Evolutionary conservation across 2,888 invertebrate species (phyloP).

Genomic region (Thymelicus lineola): DNA sequence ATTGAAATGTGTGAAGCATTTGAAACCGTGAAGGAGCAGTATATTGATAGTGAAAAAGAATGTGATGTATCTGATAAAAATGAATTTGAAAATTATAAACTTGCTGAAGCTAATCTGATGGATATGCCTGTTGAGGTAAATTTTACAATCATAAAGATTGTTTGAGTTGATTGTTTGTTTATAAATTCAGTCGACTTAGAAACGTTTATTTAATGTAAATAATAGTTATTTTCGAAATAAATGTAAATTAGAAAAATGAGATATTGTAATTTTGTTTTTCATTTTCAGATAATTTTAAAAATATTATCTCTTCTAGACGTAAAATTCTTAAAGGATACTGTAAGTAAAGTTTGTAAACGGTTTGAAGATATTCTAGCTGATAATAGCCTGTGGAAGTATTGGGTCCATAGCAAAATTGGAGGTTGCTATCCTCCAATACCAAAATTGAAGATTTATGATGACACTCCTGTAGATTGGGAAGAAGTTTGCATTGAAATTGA

Average conservation of each 20-base stretch:
- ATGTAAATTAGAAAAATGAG: not conserved
- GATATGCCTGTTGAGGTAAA: slow-evolving; percentile 77
- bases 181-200: too few relatives aligned
- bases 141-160: too few relatives aligned
- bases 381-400: slow-evolving; percentile 83
- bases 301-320: slow-evolving; percentile 86
- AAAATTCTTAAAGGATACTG: slow-evolving; percentile 78
- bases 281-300: slow-evolving; percentile 84
- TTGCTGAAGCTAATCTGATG: slow-evolving; percentile 56
- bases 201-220: too few relatives aligned
- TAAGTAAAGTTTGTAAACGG: slow-evolving; percentile 83
- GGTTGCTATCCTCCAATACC: slow-evolving; percentile 71
- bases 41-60: slow-evolving; percentile 60
- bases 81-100: slow-evolving; percentile 50
- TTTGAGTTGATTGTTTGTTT: too few relatives aligned
- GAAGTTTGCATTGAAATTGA: slow-evolving; percentile 86
- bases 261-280: not conserved
- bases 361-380: slow-evolving; percentile 84
- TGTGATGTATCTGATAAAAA: slow-evolving; percentile 37
- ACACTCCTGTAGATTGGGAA: slow-evolving; percentile 81
- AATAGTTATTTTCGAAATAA: too few relatives aligned
- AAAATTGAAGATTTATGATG: slow-evolving; percentile 65
- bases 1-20: slow-evolving; percentile 66
- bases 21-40: slow-evolving; percentile 58
- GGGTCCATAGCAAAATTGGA: slow-evolving; percentile 73